Evolutionary conservation across 2,888 invertebrate genomes (phyloP).

Genomic region (Busseola fusca): DNA sequence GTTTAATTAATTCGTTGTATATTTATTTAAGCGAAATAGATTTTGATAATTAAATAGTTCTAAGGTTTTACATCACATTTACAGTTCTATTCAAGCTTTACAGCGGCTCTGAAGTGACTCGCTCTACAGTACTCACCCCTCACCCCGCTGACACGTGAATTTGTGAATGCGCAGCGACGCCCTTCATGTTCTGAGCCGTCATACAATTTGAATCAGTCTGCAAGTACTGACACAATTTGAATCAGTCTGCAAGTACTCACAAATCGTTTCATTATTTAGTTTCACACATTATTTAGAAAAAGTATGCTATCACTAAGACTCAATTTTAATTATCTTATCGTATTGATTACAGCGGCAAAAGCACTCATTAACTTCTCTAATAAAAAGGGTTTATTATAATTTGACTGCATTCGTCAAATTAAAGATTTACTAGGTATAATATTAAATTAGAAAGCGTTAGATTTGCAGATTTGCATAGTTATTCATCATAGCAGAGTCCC

Average conservation of each 20-base stretch:
- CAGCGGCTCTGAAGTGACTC: background rate
- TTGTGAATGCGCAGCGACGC: background rate
- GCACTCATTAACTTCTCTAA: too few species aligned
- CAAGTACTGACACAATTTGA: background rate
- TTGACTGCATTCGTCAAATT: too few species aligned
- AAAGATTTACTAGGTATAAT: too few species aligned
- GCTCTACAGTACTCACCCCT: background rate
- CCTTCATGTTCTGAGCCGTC: background rate
- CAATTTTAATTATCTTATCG: background rate
- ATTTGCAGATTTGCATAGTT: background rate
- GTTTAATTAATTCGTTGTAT: background rate
- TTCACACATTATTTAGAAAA: background rate
- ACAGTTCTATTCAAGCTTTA: background rate
- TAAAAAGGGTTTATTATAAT: background rate
- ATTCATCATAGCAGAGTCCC: background rate
- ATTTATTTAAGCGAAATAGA: background rate
- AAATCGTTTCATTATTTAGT: background rate
- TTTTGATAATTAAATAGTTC: background rate
- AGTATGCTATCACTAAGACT: background rate
- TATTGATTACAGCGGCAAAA: slow-evolving; percentile 1
- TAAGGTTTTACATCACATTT: background rate
- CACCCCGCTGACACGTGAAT: background rate
- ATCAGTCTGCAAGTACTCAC: background rate
- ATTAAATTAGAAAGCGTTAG: background rate
- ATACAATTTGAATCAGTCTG: background rate